Conservation (phyloP, 2,797 vertebrate genomes). For the Heliangelus exortis region DNA sequence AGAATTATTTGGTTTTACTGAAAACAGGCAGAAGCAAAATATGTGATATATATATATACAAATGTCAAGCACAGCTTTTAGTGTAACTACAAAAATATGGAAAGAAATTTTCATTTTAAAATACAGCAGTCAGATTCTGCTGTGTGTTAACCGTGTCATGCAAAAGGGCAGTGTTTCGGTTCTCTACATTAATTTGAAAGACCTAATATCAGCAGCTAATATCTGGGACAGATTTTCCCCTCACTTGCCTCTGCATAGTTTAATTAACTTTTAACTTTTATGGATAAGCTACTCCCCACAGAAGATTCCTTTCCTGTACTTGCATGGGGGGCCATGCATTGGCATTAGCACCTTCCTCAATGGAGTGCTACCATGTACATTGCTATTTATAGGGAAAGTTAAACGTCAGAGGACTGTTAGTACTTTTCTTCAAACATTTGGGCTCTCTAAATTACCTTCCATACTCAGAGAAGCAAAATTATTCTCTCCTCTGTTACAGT, state of each 20-base stretch:
- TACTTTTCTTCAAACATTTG: background rate
- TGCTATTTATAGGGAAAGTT: background rate
- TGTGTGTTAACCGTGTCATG: background rate
- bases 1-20: background rate
- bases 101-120: background rate
- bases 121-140: background rate
- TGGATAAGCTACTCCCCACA: background rate
- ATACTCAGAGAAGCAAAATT: background rate
- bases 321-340: background rate
- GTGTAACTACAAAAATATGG: background rate
- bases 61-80: background rate
- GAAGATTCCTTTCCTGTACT: background rate
- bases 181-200: background rate
- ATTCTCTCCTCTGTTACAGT: background rate
- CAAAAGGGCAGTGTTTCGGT: background rate
- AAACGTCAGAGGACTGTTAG: background rate
- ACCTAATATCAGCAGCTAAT: background rate
- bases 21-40: background rate
- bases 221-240: slow-evolving; percentile 19
- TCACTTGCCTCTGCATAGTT: background rate
- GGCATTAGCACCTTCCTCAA: background rate
- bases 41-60: background rate
- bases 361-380: background rate
- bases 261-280: slow-evolving; percentile 32
- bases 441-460: background rate